Base-by-base conservation (phyloP, 2,797 vertebrate species). In the Protonibea diacanthus region DNA sequence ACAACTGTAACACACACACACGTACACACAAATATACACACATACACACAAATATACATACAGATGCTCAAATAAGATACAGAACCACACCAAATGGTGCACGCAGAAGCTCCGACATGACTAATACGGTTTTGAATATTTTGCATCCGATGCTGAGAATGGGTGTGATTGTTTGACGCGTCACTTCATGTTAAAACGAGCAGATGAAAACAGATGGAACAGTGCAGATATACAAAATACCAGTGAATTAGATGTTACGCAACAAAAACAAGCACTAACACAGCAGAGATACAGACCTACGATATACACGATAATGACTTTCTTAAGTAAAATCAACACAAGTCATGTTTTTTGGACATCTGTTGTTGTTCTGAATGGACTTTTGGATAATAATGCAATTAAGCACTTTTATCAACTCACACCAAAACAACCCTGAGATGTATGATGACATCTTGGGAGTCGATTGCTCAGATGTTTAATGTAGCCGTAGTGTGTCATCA, bases 1-100 rank as follows among this genome's bases (percentile, higher is more conserved):
- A 85, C 58, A 99, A 92, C 98, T 99, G 82, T 23, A 86, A 76
- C 53, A 81, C 44, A 76, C 53, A 81, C 44, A 88, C 48, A 80
- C 1, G 65, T 5, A 63, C 15, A 63, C 44, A 86, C 51, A 33
- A 8, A 29, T 29, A 80, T 1, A 62, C 4, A 53, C 11, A 62
- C 11, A 23, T 3, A 69, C 25, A 56, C 33, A 60, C 49, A 53
- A 59, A 21, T 8, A 7, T 38, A 13, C 8, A 11, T 38, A 44
- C 25, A 13, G 14, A 51, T 74, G 21, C 47, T 44, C 13, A 25
- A 2, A 10, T 33, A 5, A 51, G 3, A 53, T 7, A 11, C 3
- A 38, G 5, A n/a, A 15, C 29, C 4, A 11, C 55, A 56, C 33
- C 27, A 33, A 6, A 27, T 5, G 55, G 23, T 42, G 56, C 17